Conservation (phyloP, 2,888 invertebrate species). For the Pyrrhia umbra region DNA sequence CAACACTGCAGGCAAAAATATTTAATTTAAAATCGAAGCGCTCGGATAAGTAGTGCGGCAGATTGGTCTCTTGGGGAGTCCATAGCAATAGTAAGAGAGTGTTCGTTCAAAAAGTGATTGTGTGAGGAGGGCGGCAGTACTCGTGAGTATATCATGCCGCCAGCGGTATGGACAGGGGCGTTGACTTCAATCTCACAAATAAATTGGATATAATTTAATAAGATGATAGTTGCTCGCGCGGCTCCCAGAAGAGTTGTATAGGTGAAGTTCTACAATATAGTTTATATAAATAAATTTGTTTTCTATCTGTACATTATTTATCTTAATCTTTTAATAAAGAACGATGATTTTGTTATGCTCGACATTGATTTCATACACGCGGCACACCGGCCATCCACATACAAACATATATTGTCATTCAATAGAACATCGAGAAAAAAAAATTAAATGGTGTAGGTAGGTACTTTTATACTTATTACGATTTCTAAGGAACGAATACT, state of each 20-base stretch:
- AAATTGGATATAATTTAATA: slow-evolving; percentile 11
- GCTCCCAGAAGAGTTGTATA: neutral
- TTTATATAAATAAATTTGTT: neutral
- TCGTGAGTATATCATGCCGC: neutral
- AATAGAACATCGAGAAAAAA: no score
- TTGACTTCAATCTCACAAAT: slow-evolving; percentile 5
- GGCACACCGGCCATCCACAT: no score
- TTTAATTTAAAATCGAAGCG: neutral
- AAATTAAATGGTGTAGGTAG: no score
- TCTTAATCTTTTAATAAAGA: no score
- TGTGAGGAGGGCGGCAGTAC: neutral
- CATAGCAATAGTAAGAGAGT: slow-evolving; percentile 2
- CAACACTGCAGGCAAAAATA: neutral
- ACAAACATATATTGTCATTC: no score
- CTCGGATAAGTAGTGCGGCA: neutral
- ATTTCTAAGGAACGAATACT: no score
- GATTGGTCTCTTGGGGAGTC: neutral
- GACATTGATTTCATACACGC: no score
- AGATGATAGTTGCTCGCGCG: neutral
- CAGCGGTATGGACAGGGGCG: neutral
- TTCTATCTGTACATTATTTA: no score
- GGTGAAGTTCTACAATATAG: neutral
- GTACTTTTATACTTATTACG: no score
- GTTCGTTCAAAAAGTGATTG: neutral
- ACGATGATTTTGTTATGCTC: no score